Percentiles rank a stretch among this genome's conserved stretches.
These are phyloP conservation scores for Pristis pectinata DNA, from an alignment of 2,797 vertebrate genomes.

Conservation along the genomic window DNA sequence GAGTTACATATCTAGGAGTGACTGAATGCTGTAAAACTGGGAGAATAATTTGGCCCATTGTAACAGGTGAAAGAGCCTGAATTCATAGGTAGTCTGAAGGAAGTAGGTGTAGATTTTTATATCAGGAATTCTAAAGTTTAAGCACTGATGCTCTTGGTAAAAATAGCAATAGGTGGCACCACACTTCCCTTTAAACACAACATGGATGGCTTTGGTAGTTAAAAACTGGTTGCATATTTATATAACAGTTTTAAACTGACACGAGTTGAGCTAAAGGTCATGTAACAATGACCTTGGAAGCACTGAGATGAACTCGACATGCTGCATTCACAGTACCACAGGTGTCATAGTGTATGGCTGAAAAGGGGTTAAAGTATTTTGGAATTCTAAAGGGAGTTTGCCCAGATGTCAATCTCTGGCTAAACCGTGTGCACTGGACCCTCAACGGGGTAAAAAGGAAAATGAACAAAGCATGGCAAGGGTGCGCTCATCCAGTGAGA, in stretches of 20 bases:
- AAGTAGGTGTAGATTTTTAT: neutral
- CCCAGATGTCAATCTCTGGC: conserved; percentile 36
- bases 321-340: conserved; percentile 4
- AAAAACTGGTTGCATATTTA: neutral
- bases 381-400: conserved; percentile 25
- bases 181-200: neutral
- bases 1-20: too few species aligned
- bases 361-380: conserved; percentile 33
- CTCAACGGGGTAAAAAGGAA: conserved; percentile 31
- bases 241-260: neutral
- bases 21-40: too few species aligned
- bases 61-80: neutral
- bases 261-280: neutral
- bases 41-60: too few species aligned
- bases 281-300: conserved; percentile 26
- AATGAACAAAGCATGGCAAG: conserved; percentile 30
- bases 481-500: conserved; percentile 33
- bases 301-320: conserved; percentile 21
- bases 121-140: neutral
- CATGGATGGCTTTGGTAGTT: neutral
- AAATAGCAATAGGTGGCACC: neutral
- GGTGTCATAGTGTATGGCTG: conserved; percentile 21
- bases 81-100: neutral
- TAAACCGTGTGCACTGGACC: conserved; percentile 36
- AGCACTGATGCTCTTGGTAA: neutral